Evolutionary conservation across 2,113 vertebrate species (phyloP).

Genomic region (Crocuta crocuta): DNA sequence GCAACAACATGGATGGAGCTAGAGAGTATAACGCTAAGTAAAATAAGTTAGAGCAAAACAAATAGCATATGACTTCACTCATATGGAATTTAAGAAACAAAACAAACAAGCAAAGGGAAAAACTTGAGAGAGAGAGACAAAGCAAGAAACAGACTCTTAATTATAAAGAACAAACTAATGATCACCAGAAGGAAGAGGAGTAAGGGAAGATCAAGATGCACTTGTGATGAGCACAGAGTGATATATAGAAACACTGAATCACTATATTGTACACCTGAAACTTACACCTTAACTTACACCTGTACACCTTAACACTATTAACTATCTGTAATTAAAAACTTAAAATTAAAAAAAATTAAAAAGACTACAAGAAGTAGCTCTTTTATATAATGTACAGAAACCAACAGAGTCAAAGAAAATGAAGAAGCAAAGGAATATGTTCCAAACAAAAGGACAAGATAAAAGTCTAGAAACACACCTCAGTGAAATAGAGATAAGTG

Average conservation of each 20-base stretch:
- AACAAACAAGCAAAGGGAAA: neutral
- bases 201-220: neutral
- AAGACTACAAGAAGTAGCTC: neutral
- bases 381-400: neutral
- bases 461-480: neutral
- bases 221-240: neutral
- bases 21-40: neutral
- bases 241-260: neutral
- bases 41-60: neutral
- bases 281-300: neutral
- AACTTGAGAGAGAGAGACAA: neutral
- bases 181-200: neutral
- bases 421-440: neutral
- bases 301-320: neutral
- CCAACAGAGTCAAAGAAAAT: neutral
- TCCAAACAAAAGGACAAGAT: neutral
- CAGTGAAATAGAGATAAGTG: neutral
- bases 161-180: neutral
- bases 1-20: neutral
- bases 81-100: neutral
- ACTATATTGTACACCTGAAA: neutral
- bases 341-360: neutral
- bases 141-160: neutral
- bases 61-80: neutral
- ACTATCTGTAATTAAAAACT: neutral